Conservation (phyloP, 2,797 vertebrate species). For the Jordanella pulchra region DNA sequence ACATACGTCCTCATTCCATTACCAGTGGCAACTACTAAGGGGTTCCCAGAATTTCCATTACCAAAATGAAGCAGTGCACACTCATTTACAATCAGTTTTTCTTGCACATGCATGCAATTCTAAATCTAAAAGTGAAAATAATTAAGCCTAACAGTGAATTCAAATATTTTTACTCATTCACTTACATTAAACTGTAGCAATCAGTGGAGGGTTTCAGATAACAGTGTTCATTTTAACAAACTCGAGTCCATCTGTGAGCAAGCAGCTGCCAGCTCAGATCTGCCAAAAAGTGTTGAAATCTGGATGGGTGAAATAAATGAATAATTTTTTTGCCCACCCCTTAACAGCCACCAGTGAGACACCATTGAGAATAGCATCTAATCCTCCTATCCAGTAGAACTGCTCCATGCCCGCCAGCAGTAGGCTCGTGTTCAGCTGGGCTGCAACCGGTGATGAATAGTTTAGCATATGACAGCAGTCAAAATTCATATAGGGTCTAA, state of each 20-base stretch:
- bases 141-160: slow-evolving; percentile 10
- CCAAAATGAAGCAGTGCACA: slow-evolving; percentile 64
- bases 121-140: not conserved
- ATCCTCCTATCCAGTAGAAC: slow-evolving; percentile 32
- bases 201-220: slow-evolving; percentile 10
- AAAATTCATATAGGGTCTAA: not conserved
- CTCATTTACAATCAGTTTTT: slow-evolving; percentile 13
- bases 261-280: slow-evolving; percentile 46
- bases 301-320: slow-evolving; percentile 46
- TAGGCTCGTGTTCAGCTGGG: slow-evolving; percentile 15
- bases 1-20: slow-evolving; percentile 79
- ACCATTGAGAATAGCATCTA: slow-evolving; percentile 46
- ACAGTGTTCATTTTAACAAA: slow-evolving; percentile 18
- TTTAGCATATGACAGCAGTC: slow-evolving; percentile 1
- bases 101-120: not conserved
- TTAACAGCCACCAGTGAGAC: slow-evolving; percentile 49
- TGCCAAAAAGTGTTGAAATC: slow-evolving; percentile 29
- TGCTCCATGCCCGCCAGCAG: slow-evolving; percentile 30
- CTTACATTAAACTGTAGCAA: slow-evolving; percentile 8
- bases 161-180: not conserved
- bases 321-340: slow-evolving; percentile 44
- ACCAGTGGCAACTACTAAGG: slow-evolving; percentile 70
- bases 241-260: slow-evolving; percentile 38
- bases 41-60: slow-evolving; percentile 77
- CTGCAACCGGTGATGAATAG: slow-evolving; percentile 25